These are phyloP conservation scores for Drosophila persimilis DNA, from an alignment of 1,140 invertebrate genomes.

Conservation along the genomic window DNA sequence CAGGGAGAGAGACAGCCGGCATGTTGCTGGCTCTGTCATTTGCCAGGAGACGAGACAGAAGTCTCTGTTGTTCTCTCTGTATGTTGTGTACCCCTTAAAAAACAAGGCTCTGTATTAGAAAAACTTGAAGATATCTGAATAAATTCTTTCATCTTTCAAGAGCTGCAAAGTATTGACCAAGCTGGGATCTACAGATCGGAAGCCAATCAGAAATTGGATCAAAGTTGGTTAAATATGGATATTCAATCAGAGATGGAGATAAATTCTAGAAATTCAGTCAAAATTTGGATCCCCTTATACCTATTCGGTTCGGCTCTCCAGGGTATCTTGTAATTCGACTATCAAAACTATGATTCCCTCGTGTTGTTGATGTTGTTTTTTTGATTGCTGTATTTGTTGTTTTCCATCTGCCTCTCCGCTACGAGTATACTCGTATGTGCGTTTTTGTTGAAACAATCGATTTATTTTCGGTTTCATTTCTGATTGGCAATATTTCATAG, in stretches of 20 bases:
- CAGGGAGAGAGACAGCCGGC: slow-evolving; percentile 16
- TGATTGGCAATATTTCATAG: slow-evolving; percentile 82
- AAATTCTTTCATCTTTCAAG: too few species aligned
- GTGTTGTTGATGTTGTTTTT: slow-evolving; percentile 48
- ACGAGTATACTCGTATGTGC: slow-evolving; percentile 23
- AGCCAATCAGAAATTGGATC: too few species aligned
- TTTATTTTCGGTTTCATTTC: slow-evolving; percentile 83
- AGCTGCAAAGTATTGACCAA: too few species aligned
- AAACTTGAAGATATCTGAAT: too few species aligned
- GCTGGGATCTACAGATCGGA: too few species aligned
- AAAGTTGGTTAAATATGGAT: too few species aligned
- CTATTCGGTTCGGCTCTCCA: accelerated
- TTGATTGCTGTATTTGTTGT: slow-evolving; percentile 39
- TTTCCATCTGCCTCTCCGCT: slow-evolving; percentile 19
- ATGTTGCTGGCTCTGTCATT: slow-evolving; percentile 14
- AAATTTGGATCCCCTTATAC: slow-evolving; percentile 4
- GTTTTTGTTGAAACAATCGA: slow-evolving; percentile 79
- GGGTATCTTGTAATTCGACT: not conserved
- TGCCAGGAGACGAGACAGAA: slow-evolving; percentile 16
- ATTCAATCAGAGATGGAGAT: too few species aligned
- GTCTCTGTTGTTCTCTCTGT: slow-evolving; percentile 34
- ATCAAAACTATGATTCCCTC: slow-evolving; percentile 23
- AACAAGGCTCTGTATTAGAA: too few species aligned
- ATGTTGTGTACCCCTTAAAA: slow-evolving; percentile 19
- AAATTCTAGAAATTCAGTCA: too few species aligned